Conservation (phyloP, 1,140 invertebrate species). For the Geopemphigus sp. region DNA sequence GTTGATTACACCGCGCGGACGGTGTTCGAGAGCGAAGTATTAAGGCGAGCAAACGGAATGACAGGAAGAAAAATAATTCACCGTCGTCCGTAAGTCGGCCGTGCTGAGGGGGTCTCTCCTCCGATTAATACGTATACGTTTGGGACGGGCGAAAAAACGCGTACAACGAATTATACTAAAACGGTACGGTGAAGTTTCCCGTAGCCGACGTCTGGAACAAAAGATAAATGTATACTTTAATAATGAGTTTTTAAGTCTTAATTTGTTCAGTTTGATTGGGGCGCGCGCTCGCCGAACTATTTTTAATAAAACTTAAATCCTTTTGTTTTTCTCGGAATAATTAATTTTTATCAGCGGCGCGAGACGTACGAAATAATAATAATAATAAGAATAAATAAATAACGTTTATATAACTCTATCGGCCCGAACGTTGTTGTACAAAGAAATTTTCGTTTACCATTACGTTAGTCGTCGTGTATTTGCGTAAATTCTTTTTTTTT, state of each 20-base stretch:
- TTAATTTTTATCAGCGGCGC: constrained; percentile 4
- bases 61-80: constrained; percentile 13
- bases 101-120: background rate
- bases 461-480: background rate
- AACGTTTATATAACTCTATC: background rate
- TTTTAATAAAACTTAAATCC: constrained; percentile 29
- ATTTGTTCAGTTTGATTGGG: constrained; percentile 42
- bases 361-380: background rate
- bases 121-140: background rate
- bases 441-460: background rate
- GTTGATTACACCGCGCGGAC: background rate
- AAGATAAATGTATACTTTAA: constrained; percentile 35
- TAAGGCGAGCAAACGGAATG: background rate
- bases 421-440: background rate
- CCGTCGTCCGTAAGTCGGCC: background rate
- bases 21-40: background rate
- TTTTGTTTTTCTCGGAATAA: constrained; percentile 11
- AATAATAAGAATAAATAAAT: background rate
- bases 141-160: background rate
- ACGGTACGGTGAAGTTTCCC: background rate
- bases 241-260: constrained; percentile 44
- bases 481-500: background rate
- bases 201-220: background rate
- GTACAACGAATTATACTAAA: constrained; percentile 10
- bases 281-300: background rate